A percentile compares a stretch with the other conserved stretches of the same genome.
Conservation (phyloP, 2,113 vertebrate genomes). For the Campylorhamphus procurvoides region DNA sequence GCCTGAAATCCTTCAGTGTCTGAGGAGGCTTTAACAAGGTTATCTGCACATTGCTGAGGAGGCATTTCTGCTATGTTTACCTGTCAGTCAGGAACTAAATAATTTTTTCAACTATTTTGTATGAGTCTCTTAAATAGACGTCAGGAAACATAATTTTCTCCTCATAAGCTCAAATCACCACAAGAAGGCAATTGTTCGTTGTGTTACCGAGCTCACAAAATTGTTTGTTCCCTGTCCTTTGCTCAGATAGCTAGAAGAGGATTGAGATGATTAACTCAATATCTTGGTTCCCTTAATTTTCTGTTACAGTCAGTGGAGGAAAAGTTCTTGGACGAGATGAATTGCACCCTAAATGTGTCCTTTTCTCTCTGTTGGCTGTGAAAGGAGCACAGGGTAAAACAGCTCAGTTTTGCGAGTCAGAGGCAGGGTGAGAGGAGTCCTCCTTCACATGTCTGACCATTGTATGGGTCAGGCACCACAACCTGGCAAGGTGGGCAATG, state of each 20-base stretch:
- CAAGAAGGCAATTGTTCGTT: background rate
- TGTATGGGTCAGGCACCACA: background rate
- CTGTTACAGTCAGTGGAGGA: background rate
- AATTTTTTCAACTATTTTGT: background rate
- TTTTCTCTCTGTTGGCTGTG: background rate
- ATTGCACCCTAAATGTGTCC: background rate
- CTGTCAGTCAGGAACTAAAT: background rate
- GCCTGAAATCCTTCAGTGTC: conserved; percentile 36
- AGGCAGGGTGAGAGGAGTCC: background rate
- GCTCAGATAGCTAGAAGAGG: background rate
- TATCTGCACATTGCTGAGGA: conserved; percentile 23
- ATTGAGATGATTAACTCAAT: background rate
- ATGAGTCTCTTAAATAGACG: background rate
- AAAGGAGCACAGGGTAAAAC: background rate
- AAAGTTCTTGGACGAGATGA: background rate
- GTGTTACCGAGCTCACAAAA: background rate
- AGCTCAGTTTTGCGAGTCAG: background rate
- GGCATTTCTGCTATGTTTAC: background rate
- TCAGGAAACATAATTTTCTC: background rate
- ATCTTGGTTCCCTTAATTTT: background rate
- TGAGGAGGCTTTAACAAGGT: background rate
- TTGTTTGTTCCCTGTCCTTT: background rate
- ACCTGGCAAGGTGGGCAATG: accelerated
- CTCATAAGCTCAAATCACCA: background rate
- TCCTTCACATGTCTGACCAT: background rate